Base-by-base conservation (phyloP, 2,888 invertebrate genomes). In the Agrochola circellaris region DNA sequence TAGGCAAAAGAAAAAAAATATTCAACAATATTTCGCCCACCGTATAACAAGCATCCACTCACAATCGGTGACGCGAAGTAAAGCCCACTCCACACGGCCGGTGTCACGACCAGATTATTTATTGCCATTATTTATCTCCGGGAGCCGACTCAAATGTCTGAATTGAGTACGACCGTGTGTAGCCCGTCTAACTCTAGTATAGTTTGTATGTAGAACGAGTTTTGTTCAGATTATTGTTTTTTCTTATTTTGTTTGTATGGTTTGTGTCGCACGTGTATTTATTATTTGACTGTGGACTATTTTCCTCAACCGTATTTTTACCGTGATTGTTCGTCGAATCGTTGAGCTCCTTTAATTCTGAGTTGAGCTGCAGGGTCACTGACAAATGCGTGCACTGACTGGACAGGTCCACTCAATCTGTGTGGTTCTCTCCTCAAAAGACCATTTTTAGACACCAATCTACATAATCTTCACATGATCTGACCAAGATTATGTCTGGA, bases 71-170 rank as follows among this genome's bases (percentile, higher is more conserved):
- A 90, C 92, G 92, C 89, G 86, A 91, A 92, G 93, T 94, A 92
- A 93, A 93, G 94, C 93, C 93, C 94, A 91, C 95, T 96, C 93
- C 92, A 95, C 94, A 94, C 95, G 93, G 89, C 91, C 92, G 92
- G 91, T 93, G 96, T 96, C 96, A 94, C 85, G 83, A 83, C 79
- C 96, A 96, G 96, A 95, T 95, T 95, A 95, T 96, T 95, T 96
- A 96, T 95, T 83, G 91, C 92, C 89, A 90, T 95, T 96, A 95
- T 96, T 96, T 96, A 96, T 95, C 93, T 93, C 91, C 88, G 88
- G 84, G 82, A 77, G 72, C 85, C 81, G 73, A 82, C 85, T 87
- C 81, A 89, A 87, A 87, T 84, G 89, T 89, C 88, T 88, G 92
- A 90, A 92, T 92, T 89, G 91, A 90, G 89, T 89, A 90, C 83